Conservation (phyloP, 2,797 vertebrate species). For the Tarsius wallacei region DNA sequence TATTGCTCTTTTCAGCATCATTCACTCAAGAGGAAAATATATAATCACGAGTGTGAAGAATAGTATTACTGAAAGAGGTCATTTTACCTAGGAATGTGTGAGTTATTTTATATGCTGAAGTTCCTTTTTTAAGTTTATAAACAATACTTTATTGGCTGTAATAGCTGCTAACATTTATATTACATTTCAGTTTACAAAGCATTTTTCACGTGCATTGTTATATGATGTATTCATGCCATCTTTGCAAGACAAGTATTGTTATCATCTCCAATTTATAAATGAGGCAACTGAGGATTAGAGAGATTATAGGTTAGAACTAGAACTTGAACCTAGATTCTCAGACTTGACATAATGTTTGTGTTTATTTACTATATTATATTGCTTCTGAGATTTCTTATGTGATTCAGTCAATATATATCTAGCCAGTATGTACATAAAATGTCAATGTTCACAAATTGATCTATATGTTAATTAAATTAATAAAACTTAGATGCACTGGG, state of each 20-base stretch:
- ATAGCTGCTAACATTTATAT: constrained; percentile 15
- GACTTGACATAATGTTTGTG: background rate
- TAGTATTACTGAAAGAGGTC: constrained; percentile 41
- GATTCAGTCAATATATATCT: background rate
- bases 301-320: background rate
- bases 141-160: constrained; percentile 40
- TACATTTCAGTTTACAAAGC: background rate
- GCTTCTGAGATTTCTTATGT: background rate
- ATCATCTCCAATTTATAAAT: background rate
- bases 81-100: constrained; percentile 38
- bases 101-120: constrained; percentile 57
- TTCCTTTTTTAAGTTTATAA: constrained; percentile 70
- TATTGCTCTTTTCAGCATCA: constrained; percentile 67
- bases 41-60: constrained; percentile 2
- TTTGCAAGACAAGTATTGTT: constrained; percentile 6
- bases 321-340: background rate
- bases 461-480: constrained; percentile 51
- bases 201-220: background rate
- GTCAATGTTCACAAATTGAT: constrained; percentile 10
- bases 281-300: background rate
- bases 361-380: background rate
- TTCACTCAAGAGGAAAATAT: constrained; percentile 67
- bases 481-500: constrained; percentile 1
- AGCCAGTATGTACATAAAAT: background rate
- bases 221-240: constrained; percentile 44